phyloP scores from a whole-genome alignment of 2,797 vertebrate genomes.

The Onychomys arenicola region DNA sequence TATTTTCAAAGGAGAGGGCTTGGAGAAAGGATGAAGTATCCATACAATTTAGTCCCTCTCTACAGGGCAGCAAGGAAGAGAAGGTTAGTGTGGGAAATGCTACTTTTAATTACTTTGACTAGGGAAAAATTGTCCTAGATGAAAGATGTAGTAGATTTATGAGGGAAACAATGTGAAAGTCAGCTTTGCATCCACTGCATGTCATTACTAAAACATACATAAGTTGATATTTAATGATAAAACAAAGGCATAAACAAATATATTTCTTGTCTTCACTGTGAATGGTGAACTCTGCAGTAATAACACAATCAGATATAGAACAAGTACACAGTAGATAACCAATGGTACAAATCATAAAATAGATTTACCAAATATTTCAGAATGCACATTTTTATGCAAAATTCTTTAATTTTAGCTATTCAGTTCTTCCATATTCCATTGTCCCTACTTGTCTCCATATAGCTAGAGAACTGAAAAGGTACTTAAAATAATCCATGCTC shows the following conservation, averaged over 20 bases:
- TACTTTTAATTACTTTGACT: slow-evolving; percentile 12
- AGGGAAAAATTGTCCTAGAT: neutral
- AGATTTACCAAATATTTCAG: neutral
- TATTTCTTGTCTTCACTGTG: neutral
- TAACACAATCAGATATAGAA: neutral
- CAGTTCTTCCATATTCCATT: neutral
- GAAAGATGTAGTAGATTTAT: neutral
- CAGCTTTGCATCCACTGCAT: neutral
- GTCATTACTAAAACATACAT: neutral
- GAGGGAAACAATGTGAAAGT: neutral
- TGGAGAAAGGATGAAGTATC: neutral
- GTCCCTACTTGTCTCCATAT: neutral
- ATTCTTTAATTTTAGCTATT: neutral
- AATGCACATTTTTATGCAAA: neutral
- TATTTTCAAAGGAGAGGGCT: neutral
- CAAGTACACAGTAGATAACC: neutral
- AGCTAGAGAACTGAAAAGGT: neutral
- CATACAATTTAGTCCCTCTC: neutral
- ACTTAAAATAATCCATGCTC: no score
- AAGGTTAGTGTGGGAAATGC: neutral
- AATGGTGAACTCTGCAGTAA: neutral
- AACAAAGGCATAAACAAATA: neutral
- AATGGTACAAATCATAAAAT: neutral
- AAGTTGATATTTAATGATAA: neutral
- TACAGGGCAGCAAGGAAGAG: neutral